These are phyloP conservation scores for Neomonachus schauinslandi DNA, from an alignment of 2,113 vertebrate genomes.

Conservation along the genomic window DNA sequence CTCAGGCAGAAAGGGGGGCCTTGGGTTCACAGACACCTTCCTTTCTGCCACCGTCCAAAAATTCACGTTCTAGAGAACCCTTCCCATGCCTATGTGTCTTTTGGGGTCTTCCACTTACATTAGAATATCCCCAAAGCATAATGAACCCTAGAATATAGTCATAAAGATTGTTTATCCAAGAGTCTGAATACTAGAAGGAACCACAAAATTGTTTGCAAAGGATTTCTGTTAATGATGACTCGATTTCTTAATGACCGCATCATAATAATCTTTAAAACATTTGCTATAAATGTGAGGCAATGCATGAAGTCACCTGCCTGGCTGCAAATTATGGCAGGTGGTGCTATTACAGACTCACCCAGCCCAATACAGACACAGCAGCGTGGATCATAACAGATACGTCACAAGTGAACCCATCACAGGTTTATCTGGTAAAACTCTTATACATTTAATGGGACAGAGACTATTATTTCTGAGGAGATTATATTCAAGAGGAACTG, in stretches of 20 bases:
- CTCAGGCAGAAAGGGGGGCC: not conserved
- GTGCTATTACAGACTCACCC: not conserved
- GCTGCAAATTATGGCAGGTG: not conserved
- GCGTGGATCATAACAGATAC: fast-evolving
- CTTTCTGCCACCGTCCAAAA: not conserved
- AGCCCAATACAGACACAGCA: not conserved
- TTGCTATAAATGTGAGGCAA: not conserved
- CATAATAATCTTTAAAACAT: not conserved
- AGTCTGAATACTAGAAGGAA: not conserved
- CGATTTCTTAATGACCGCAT: not conserved
- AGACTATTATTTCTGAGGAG: not conserved
- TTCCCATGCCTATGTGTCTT: not conserved
- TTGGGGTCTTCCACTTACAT: not conserved
- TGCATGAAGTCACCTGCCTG: not conserved
- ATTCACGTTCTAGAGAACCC: not conserved
- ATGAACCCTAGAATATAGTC: not conserved
- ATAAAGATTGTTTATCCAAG: not conserved
- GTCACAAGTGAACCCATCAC: not conserved
- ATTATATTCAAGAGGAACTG: not conserved
- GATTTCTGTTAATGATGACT: constrained; percentile 11
- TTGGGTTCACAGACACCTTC: not conserved
- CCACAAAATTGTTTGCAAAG: not conserved
- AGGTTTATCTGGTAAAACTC: not conserved
- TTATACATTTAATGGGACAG: not conserved
- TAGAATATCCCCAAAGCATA: not conserved